phyloP scores from a whole-genome alignment of 1,140 invertebrate species.

The Drosophila lacteicornis region DNA sequence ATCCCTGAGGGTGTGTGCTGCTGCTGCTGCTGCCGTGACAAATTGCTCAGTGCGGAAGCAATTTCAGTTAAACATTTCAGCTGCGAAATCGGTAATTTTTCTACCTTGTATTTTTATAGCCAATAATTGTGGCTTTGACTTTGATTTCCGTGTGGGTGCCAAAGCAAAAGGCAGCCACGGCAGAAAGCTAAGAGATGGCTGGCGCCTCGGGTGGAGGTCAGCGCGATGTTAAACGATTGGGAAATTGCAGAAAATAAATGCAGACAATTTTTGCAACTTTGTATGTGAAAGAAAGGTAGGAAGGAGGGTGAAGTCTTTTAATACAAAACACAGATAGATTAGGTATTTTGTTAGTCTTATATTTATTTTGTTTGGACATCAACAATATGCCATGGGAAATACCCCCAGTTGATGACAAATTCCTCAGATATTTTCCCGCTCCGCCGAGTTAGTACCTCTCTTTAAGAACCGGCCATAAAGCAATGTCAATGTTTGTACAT shows the following conservation, averaged over 20 bases:
- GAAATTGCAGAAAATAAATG: slow-evolving; percentile 47
- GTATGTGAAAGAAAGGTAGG: neutral
- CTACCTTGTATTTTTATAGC: slow-evolving; percentile 43
- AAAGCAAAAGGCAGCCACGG: slow-evolving; percentile 20
- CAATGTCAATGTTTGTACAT: slow-evolving; percentile 38
- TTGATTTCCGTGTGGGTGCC: slow-evolving; percentile 77
- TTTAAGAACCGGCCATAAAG: slow-evolving; percentile 27
- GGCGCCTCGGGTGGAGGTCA: slow-evolving; percentile 50
- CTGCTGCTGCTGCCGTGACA: slow-evolving; percentile 59
- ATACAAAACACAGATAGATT: no score
- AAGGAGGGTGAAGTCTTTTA: neutral
- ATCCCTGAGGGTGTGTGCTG: slow-evolving; percentile 59
- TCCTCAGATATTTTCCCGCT: neutral
- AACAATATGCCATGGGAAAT: neutral
- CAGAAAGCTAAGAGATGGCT: slow-evolving; percentile 20
- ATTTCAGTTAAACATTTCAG: slow-evolving; percentile 59
- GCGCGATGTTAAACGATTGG: slow-evolving; percentile 38
- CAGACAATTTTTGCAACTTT: slow-evolving; percentile 12
- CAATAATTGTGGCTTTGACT: slow-evolving; percentile 76
- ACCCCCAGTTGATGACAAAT: slow-evolving; percentile 20
- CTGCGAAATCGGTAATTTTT: slow-evolving; percentile 54
- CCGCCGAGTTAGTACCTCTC: neutral
- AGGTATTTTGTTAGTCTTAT: no score
- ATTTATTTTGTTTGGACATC: no score
- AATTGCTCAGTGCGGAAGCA: slow-evolving; percentile 75